These are phyloP conservation scores for Neoscelio sp. DNA, from an alignment of 2,888 invertebrate genomes.

Conservation along the genomic window DNA sequence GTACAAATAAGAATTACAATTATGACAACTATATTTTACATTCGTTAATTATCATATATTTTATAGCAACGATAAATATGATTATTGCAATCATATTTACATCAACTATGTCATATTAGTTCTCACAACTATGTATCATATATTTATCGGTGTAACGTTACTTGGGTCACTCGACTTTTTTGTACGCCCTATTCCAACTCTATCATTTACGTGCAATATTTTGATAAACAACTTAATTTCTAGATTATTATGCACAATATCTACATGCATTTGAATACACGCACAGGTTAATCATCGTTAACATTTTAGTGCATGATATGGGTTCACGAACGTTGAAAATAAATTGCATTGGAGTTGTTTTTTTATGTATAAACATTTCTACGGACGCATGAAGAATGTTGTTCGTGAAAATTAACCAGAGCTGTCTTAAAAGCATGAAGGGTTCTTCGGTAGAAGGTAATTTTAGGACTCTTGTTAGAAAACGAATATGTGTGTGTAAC, in stretches of 20 bases:
- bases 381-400: not conserved
- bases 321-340: slow-evolving; percentile 2
- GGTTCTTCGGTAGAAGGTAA: not conserved
- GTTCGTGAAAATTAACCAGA: not conserved
- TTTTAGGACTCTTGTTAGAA: not conserved
- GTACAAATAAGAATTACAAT: too few relatives aligned
- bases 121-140: slow-evolving; percentile 60
- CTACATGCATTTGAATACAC: slow-evolving; percentile 43
- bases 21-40: slow-evolving; percentile 17
- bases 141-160: slow-evolving; percentile 18
- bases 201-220: slow-evolving; percentile 41
- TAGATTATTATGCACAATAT: slow-evolving; percentile 46
- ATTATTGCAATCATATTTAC: slow-evolving; percentile 43
- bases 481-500: not conserved
- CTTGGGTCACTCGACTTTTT: slow-evolving; percentile 19
- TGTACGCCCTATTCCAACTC: slow-evolving; percentile 6
- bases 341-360: not conserved
- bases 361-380: slow-evolving; percentile 7
- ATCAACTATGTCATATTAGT: slow-evolving; percentile 49
- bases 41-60: not conserved
- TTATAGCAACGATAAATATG: slow-evolving; percentile 56
- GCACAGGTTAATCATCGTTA: slow-evolving; percentile 12
- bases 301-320: slow-evolving; percentile 14
- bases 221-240: slow-evolving; percentile 19
- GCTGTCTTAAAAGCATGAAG: not conserved